Evolutionary conservation across 2,888 invertebrate species (phyloP).

Genomic region (Troilus luridus): DNA sequence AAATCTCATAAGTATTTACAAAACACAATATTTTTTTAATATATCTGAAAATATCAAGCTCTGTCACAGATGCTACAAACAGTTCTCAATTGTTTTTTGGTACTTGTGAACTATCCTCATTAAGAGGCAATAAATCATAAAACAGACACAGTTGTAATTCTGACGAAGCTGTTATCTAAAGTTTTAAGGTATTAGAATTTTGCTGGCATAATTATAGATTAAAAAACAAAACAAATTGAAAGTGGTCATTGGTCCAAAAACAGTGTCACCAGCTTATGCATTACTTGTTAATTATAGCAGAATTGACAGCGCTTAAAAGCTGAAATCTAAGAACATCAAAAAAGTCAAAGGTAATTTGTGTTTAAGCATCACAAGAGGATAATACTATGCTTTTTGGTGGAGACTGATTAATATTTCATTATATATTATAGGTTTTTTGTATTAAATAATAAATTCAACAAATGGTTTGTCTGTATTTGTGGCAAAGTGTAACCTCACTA

Average conservation of each 20-base stretch:
- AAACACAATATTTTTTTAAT: slow-evolving; percentile 42
- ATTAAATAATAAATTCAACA: neutral
- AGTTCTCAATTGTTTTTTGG: slow-evolving; percentile 7
- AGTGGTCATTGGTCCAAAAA: neutral
- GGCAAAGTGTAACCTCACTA: neutral
- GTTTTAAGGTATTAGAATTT: neutral
- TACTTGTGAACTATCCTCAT: neutral
- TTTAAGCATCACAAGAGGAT: neutral
- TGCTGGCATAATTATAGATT: neutral
- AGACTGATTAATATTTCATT: no score
- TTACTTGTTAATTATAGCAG: neutral
- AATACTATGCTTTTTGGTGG: neutral
- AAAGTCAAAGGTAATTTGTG: neutral
- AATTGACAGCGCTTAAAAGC: neutral
- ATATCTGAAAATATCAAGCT: slow-evolving; percentile 43
- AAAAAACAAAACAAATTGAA: neutral
- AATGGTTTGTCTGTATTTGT: neutral
- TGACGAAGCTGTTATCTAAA: neutral
- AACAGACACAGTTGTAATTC: neutral
- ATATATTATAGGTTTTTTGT: neutral
- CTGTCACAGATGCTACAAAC: slow-evolving; percentile 41
- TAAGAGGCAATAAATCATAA: neutral
- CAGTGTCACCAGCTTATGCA: neutral
- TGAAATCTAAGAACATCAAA: neutral
- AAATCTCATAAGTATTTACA: slow-evolving; percentile 48